A percentile compares a stretch with the other conserved stretches of the same genome.
Evolutionary conservation across 2,888 invertebrate genomes (phyloP).

Genomic region (Aphrophora alni): DNA sequence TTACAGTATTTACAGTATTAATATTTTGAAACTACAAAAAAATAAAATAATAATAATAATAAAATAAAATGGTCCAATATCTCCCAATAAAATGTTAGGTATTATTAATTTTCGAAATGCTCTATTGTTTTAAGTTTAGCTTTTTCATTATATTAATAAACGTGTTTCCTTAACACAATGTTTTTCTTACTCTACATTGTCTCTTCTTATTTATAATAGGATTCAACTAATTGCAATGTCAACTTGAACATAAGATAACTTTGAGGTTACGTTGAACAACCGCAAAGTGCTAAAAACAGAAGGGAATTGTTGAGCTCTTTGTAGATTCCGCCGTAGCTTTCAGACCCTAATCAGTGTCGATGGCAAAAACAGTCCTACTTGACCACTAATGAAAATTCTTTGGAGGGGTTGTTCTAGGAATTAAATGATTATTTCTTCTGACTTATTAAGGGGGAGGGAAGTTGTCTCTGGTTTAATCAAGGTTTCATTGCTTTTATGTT

Average conservation of each 20-base stretch:
- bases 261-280: neutral
- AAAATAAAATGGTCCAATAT: no score
- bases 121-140: no score
- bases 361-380: neutral
- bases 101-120: no score
- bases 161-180: no score
- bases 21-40: no score
- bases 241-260: neutral
- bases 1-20: no score
- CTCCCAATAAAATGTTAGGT: no score
- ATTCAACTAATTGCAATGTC: neutral
- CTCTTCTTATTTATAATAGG: no score
- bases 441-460: neutral
- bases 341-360: neutral
- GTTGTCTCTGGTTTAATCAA: neutral
- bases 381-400: slow-evolving; percentile 3
- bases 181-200: no score
- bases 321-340: no score
- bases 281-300: neutral
- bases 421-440: neutral
- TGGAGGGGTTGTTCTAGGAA: neutral
- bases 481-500: neutral
- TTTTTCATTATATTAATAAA: no score
- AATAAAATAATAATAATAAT: no score
- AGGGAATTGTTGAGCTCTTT: neutral